These are phyloP conservation scores for Poecilia velifera DNA, from an alignment of 2,797 vertebrate species.

Conservation along the genomic window DNA sequence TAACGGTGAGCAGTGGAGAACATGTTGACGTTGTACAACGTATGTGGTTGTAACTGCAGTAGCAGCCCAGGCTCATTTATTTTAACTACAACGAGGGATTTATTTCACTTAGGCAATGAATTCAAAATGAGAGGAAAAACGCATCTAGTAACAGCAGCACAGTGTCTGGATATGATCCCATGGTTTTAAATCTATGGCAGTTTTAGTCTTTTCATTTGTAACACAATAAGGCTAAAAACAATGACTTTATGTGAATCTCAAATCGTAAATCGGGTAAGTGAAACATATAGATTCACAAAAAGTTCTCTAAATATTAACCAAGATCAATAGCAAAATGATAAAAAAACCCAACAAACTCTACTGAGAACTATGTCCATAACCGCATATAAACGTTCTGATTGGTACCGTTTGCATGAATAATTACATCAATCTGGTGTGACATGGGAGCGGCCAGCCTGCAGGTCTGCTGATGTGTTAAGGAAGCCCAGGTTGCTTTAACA, in stretches of 20 bases:
- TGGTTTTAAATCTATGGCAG: slow-evolving; percentile 14
- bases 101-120: slow-evolving; percentile 49
- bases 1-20: slow-evolving; percentile 72
- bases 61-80: slow-evolving; percentile 64
- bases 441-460: background rate
- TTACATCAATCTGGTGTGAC: too few relatives aligned
- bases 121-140: slow-evolving; percentile 19
- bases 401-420: background rate
- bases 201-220: slow-evolving; percentile 43
- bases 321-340: background rate
- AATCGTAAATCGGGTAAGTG: background rate
- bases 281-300: background rate
- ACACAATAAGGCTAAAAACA: background rate
- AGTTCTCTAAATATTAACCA: background rate
- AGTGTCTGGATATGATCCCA: background rate
- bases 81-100: slow-evolving; percentile 58
- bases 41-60: slow-evolving; percentile 34
- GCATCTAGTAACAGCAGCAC: slow-evolving; percentile 39
- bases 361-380: background rate
- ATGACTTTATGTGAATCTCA: background rate
- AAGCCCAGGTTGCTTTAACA: background rate
- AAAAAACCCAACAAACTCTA: background rate
- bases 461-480: background rate
- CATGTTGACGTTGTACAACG: slow-evolving; percentile 64
- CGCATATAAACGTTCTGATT: background rate